phyloP scores from a whole-genome alignment of 2,113 vertebrate species.

The Cyrtonyx montezumae region DNA sequence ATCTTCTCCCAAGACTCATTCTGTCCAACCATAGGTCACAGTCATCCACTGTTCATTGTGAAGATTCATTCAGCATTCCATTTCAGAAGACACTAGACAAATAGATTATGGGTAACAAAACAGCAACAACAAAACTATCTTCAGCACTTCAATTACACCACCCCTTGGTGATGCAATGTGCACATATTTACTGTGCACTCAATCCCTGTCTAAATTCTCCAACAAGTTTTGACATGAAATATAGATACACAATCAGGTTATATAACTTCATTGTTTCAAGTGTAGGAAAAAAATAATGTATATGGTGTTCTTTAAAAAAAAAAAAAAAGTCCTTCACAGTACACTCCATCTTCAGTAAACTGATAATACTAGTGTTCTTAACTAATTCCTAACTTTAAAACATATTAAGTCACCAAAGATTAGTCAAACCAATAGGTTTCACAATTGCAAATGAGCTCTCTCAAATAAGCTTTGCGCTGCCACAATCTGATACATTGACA shows the following conservation, averaged over 20 bases:
- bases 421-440: not conserved
- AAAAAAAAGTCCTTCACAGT: not conserved
- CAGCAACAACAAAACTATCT: too few relatives aligned
- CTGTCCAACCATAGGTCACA: not conserved
- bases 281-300: not conserved
- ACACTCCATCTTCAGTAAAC: not conserved
- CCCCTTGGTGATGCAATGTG: not conserved
- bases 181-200: not conserved
- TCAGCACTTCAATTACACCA: not conserved
- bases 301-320: not conserved
- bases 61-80: not conserved
- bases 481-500: accelerated
- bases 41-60: not conserved
- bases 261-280: not conserved
- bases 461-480: not conserved
- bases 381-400: slow-evolving; percentile 3
- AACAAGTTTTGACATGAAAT: not conserved
- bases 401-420: not conserved
- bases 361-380: not conserved
- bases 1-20: not conserved
- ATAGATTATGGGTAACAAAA: not conserved
- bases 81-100: not conserved
- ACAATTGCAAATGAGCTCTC: not conserved
- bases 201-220: not conserved
- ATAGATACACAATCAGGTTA: not conserved